Base-by-base conservation (phyloP, 2,888 invertebrate genomes). In the Choreutis nemorana region DNA sequence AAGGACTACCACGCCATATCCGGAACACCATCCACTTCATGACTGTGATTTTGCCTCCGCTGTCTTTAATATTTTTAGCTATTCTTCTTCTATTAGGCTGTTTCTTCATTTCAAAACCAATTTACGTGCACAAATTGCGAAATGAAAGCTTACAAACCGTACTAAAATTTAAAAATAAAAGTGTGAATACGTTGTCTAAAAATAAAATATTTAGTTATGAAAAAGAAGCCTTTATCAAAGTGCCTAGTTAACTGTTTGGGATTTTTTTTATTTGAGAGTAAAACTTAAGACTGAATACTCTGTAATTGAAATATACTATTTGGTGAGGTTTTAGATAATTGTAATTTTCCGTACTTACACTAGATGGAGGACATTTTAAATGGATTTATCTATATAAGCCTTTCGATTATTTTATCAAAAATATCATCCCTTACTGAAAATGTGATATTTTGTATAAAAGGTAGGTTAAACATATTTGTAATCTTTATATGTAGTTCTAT, bases 1-100 rank as follows among this genome's bases (percentile, higher is more conserved):
- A 79, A 41, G 79, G 78, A 2, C 50, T 86, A 1, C 85, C 85
- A 0, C 46, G 64, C 15, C 63, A 68, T 32, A 80, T 85, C 21
- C 52, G 52, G 31, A 44, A 47, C 14, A 56, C 80, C 3, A 58
- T 85, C 22, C 78, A 73, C 43, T 77, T 84, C 39, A 70, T 68
- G 28, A 67, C 78, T 1, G 75, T 77, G 1, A 39, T 83, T 2
- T 34, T 84, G 23, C 85, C 84, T 7, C 68, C 68, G 1, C 31
- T 77, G 1, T 79, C 83, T 9, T 54, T 52, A 14, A 22, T 61
- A 1, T 31, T 64, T 14, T 46, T 66, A 11, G 45, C 45, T 3
- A 7, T 44, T 3, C 49, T 50, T 24, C 21, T 67, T 5, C 23
- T 75, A 0, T 10, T 65, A 15, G 70, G 70, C 2, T 46, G 58